Base-by-base conservation (phyloP, 2,888 invertebrate species). In the Drosophila austrosaltans region DNA sequence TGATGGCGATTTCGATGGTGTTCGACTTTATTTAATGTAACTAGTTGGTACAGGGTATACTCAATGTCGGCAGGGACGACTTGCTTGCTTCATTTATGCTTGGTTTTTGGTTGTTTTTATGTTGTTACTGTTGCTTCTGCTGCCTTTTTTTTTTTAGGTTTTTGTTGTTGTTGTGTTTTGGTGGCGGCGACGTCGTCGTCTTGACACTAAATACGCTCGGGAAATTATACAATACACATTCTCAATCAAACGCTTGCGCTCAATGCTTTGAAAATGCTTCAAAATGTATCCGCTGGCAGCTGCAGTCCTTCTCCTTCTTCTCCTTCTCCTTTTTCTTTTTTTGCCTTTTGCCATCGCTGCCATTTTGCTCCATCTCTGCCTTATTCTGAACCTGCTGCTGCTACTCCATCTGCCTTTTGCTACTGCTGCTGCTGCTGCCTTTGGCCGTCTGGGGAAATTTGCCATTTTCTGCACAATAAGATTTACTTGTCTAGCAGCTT, bases 201-300 rank as follows among this genome's bases (percentile, higher is more conserved):
- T 70, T 85, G 81, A 72, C 79, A 83, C 84, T 85, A 87, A 90
- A 89, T 90, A 90, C 91, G 82, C 87, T 90, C 89, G 90, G 90
- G 91, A 90, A 90, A 91, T 91, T 91, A 90, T 89, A 90, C 91
- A 91, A 90, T 90, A 89, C 87, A 86, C 87, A 86, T 88, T 90
- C 90, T 89, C 90, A 91, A 90, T 90, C 91, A 91, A 90, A 90
- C 76, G 82, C 79, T 81, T 86, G 84, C 79, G 84, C 79, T 84
- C 80, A 88, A 83, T 83, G 79, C 82, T 74, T 69, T 76, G 71
- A 82, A 85, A 85, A 88, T 86, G 77, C 78, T 85, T 86, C 87
- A 81, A 87, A 83, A 59, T 70, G 57, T 53, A 61, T 10, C 63
- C 72, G 77, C 56, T 69, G 74, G 74, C 65, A 61, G 69, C 40